These are phyloP conservation scores for Aix galericulata DNA, from an alignment of 2,113 vertebrate species.

Conservation along the genomic window DNA sequence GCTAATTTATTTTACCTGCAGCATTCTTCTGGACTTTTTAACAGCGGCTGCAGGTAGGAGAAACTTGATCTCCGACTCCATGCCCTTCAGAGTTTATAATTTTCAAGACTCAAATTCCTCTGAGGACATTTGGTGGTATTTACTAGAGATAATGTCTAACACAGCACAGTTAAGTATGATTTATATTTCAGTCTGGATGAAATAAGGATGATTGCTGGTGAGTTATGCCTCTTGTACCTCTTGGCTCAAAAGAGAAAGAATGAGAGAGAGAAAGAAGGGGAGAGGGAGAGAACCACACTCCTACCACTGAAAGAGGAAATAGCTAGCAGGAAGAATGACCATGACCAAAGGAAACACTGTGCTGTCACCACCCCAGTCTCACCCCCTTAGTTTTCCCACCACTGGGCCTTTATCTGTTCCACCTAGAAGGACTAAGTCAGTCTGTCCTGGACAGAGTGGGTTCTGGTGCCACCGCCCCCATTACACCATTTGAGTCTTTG, in stretches of 20 bases:
- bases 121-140: background rate
- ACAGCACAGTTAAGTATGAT: background rate
- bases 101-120: background rate
- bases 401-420: background rate
- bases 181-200: background rate
- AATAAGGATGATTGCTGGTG: background rate
- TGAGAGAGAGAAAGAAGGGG: too few relatives aligned
- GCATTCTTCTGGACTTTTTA: background rate
- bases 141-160: background rate
- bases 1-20: background rate
- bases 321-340: background rate
- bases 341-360: background rate
- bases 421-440: background rate
- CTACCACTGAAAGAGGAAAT: background rate
- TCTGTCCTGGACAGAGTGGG: background rate
- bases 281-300: too few relatives aligned
- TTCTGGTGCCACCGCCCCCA: background rate
- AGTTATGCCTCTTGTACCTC: background rate
- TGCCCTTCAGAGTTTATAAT: background rate
- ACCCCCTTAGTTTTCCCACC: background rate
- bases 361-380: background rate
- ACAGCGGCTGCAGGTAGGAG: background rate
- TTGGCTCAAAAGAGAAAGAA: background rate
- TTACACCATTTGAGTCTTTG: background rate
- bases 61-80: background rate